Evolutionary conservation across 2,113 vertebrate species (phyloP), one percentile per base, ranked within the genome.

Genomic region (Pholis gunnellus): DNA sequence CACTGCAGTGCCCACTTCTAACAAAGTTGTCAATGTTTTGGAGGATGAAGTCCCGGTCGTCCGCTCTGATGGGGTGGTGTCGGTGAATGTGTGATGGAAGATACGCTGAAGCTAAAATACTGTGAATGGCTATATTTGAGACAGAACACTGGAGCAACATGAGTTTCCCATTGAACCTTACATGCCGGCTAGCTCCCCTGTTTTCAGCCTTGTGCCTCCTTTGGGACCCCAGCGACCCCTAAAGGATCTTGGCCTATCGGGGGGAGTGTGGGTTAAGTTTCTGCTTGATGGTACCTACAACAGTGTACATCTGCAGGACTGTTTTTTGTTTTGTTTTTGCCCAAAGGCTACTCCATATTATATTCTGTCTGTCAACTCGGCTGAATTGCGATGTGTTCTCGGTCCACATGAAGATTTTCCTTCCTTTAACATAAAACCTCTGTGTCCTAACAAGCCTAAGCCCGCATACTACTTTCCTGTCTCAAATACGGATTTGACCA

Each of bases 181-280:
- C 61, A 34, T 70, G 63, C 83, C 64, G 52, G 44, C 63, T 27
- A 50, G 38, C 76, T 64, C 73, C 77, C 74, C 60, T 3, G 27
- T 75, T 87, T 85, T 69, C 67, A 72, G 81, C 81, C 64, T 88
- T 72, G 86, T 90, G 89, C 89, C 90, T 91, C 88, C 59, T 72
- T 75, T 36, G 59, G 87, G 78, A 79, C 66, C 72, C 84, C 75
- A 57, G 46, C 52, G 29, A 88, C 79, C 88, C 81, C 70, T 77
- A 87, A 91, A 80, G 88, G 90, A 90, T 69, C 69, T 74, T 27
- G 14, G 61, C 84, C 78, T 64, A 46, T 44, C 36, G 34, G 67
- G 60, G 60, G 42, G 36, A 48, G 22, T 75, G 61, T 71, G 79
- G 75, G 46, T 77, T 61, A 50, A 59, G 46, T 71, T 81, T 83